Base-by-base conservation (phyloP, 2,113 vertebrate genomes). In the Spheniscus mendiculus region DNA sequence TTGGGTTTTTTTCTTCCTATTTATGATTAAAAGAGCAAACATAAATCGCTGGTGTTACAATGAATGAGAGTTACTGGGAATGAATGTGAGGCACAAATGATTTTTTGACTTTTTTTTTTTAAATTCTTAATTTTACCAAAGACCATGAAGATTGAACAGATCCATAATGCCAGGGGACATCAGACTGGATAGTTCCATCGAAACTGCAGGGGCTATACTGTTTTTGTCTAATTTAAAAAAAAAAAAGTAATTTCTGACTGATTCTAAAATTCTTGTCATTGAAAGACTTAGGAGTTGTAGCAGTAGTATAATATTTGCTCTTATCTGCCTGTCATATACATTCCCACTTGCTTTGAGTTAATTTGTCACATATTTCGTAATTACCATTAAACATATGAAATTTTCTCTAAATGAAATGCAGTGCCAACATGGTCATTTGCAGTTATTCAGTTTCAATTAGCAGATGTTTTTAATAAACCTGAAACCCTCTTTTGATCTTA, bases 301-400 rank as follows among this genome's bases (percentile, higher is more conserved):
- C 67, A 87, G 67, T 20, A 16, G 38, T 14, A 30, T 40, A 87
- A 69, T 93, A 71, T 88, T 76, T 94, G 49, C 40, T 80, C 79
- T 89, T 83, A 65, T 86, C 83, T 93, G 42, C 38, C 29, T 78
- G 66, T 77, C 67, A 77, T 29, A 32, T 20, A 27, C 3, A 27
- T 83, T 80, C 83, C 83, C 55, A 77, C 36, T 89, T 71, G 58
- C 67, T 91, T 73, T 61, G 19, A 89, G 87, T 72, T 83, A 72
- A 94, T 95, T 93, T 96, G 80, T 93, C 87, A 77, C 72, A 44
- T 67, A 65, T 92, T 92, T 78, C 1, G 0, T 83, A 90, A 97
- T 93, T 94, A 80, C 80, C 49, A 8, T 67, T 72, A 76, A 38
- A 44, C 34, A 52, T 69, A 44, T 55, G 53, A 92, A 89, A 56